Conservation (phyloP, 2,113 vertebrate genomes). For the Varanus komodoensis region DNA sequence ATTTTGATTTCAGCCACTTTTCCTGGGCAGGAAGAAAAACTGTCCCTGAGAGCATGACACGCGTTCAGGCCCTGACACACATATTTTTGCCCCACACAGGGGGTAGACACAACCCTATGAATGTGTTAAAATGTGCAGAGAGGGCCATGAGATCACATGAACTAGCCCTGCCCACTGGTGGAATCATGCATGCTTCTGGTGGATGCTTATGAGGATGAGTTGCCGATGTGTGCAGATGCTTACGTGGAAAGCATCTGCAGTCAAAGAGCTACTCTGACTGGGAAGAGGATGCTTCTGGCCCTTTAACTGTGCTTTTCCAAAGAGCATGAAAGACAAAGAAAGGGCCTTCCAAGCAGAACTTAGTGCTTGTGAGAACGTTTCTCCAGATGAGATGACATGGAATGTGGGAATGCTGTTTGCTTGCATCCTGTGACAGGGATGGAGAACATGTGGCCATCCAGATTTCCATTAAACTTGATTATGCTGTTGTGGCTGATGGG, state of each 20-base stretch:
- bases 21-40: not conserved
- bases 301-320: not conserved
- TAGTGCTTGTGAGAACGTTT: not conserved
- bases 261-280: too few species aligned
- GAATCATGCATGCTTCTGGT: too few species aligned
- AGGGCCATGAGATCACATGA: too few species aligned
- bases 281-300: not conserved
- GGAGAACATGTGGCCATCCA: too few species aligned
- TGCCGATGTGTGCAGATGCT: too few species aligned
- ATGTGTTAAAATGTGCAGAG: too few species aligned
- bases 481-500: too few species aligned
- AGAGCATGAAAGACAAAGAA: not conserved
- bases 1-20: not conserved
- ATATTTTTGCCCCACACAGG: not conserved
- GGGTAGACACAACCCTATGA: not conserved
- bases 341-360: not conserved
- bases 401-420: not conserved
- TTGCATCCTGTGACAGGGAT: not conserved
- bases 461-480: too few species aligned
- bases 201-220: too few species aligned
- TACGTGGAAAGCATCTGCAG: too few species aligned
- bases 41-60: not conserved
- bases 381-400: not conserved
- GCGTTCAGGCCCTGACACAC: not conserved
- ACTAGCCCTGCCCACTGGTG: too few species aligned